Base-by-base conservation (phyloP, 2,888 invertebrate genomes). In the Eupithecia insigniata region DNA sequence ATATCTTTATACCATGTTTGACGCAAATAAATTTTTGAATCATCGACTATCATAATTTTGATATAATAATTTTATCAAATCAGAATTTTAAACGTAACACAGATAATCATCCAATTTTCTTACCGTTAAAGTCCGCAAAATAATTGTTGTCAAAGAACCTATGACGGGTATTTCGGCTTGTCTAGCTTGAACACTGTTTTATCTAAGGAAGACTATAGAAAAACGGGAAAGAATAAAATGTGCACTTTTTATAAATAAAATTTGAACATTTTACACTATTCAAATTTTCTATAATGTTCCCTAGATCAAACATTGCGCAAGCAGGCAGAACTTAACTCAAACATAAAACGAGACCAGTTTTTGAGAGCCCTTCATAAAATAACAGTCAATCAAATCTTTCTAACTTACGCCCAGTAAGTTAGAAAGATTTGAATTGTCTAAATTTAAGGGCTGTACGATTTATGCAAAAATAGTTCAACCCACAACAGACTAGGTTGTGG, bases 101-200 rank as follows among this genome's bases (percentile, higher is more conserved):
- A 55, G 4, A 55, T 30, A 62, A 66, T 30, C n/a, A 82, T 79
- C 73, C 69, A 72, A 71, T 70, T 58, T 66, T 71, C 69, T 76
- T 74, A 70, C 67, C 62, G 30, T 66, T 66, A 65, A n/a, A 62
- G 14, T 71, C 68, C 71, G 69, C 71, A 55, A 64, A 22, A 26
- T 64, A 64, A 26, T 22, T 34, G 22, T 64, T 34, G 36, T 64
- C 0, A 36, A 12, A 32, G 12, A 61, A 34, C 30, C 61, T 61
- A 61, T 6, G 62, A 62, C 34, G 58, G 18, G 28, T 28, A 26
- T 28, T 16, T 10, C 26, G 28, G 60, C 30, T 60, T 60, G 30
- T 8, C 0, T n/a, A 18, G 2, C 60, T 30, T 22, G 55, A 60
- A 30, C 30, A 30, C 26, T 18, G 60, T 18, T 30, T 22, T 60